These are phyloP conservation scores for Nannoperca obscura DNA, from an alignment of 2,797 vertebrate species.

Conservation along the genomic window DNA sequence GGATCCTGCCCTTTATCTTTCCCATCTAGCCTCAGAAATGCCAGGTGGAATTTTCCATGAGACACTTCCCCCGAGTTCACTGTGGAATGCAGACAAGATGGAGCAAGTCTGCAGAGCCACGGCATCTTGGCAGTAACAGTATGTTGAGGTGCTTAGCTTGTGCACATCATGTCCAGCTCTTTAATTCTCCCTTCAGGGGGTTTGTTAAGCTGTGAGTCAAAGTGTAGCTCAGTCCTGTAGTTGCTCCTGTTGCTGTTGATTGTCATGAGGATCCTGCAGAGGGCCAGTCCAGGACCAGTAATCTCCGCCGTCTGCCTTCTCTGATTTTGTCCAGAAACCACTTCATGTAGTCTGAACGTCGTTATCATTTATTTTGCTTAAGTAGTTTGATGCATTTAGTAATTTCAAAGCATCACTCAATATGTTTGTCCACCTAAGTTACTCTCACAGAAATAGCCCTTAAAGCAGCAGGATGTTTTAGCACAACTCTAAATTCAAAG, in stretches of 20 bases:
- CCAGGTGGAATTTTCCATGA: slow-evolving; percentile 84
- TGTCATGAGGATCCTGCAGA: slow-evolving; percentile 22
- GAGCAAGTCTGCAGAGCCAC: slow-evolving; percentile 70
- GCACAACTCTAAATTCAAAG: slow-evolving; percentile 53
- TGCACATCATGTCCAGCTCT: slow-evolving; percentile 57
- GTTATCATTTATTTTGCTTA: slow-evolving; percentile 2
- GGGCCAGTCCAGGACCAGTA: neutral
- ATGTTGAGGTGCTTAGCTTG: slow-evolving; percentile 47
- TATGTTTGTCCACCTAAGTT: neutral
- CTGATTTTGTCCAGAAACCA: slow-evolving; percentile 13
- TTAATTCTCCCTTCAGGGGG: slow-evolving; percentile 55
- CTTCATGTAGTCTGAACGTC: slow-evolving; percentile 9
- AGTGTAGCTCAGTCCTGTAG: slow-evolving; percentile 33
- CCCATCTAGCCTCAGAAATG: slow-evolving; percentile 57
- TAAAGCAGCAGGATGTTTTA: slow-evolving; percentile 33
- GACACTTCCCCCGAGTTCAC: slow-evolving; percentile 60
- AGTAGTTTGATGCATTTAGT: neutral
- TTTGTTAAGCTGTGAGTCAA: slow-evolving; percentile 54
- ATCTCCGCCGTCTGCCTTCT: slow-evolving; percentile 7
- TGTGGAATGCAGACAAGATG: slow-evolving; percentile 83
- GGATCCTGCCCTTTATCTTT: slow-evolving; percentile 58
- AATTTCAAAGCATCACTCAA: neutral
- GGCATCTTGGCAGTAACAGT: slow-evolving; percentile 55
- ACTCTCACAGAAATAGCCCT: neutral
- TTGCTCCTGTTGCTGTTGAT: slow-evolving; percentile 31